Evolutionary conservation across 2,888 invertebrate species (phyloP).

Genomic region (Tenodera sinensis): DNA sequence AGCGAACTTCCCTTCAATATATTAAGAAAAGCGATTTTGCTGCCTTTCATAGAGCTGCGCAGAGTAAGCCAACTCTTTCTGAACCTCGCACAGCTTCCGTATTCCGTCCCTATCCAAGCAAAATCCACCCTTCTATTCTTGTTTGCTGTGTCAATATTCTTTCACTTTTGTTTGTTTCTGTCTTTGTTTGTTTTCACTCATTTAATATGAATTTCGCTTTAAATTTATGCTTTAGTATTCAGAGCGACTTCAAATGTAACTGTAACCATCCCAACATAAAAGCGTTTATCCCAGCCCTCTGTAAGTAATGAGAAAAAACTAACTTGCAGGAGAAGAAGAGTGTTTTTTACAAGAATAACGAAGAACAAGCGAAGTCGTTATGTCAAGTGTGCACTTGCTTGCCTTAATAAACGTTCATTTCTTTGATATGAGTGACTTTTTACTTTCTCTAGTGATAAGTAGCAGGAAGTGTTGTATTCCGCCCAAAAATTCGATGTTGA

Average conservation of each 20-base stretch:
- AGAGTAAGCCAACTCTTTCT: neutral
- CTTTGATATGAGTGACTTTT: too few species aligned
- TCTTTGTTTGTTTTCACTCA: neutral
- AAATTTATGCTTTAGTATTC: neutral
- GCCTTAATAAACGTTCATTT: neutral
- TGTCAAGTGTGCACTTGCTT: neutral
- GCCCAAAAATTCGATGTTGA: too few species aligned
- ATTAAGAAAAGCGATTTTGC: neutral
- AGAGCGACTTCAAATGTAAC: neutral
- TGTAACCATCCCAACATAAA: neutral
- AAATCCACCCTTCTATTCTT: neutral
- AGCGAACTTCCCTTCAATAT: too few species aligned
- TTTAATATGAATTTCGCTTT: neutral
- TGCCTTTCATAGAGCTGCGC: neutral
- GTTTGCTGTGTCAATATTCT: neutral
- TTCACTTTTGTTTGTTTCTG: neutral
- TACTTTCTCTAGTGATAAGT: too few species aligned
- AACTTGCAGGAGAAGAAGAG: neutral
- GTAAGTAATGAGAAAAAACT: neutral
- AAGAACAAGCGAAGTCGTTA: neutral
- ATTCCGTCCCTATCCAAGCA: neutral
- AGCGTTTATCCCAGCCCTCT: neutral
- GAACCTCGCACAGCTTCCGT: neutral
- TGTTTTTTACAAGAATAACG: neutral
- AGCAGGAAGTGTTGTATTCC: too few species aligned